Evolutionary conservation across 2,888 invertebrate species (phyloP).

Genomic region (Nasonia oneida): DNA sequence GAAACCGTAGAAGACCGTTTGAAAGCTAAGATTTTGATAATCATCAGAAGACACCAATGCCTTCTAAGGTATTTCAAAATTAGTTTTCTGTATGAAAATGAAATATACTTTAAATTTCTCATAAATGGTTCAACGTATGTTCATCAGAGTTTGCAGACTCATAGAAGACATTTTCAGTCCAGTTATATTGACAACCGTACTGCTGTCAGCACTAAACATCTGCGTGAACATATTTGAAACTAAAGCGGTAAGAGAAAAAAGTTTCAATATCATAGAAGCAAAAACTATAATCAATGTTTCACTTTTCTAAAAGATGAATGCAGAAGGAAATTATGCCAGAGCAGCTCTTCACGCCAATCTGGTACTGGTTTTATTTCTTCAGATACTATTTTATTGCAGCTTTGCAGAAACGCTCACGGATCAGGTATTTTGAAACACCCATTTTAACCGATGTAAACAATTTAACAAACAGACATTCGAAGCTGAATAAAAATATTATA

Average conservation of each 20-base stretch:
- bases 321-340: background rate
- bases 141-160: constrained; percentile 4
- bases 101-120: background rate
- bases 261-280: too few relatives aligned
- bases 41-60: constrained; percentile 1
- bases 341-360: background rate
- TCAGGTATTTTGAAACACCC: constrained; percentile 2
- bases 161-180: constrained; percentile 49
- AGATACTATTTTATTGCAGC: constrained; percentile 35
- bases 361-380: background rate
- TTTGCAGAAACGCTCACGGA: constrained; percentile 32
- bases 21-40: background rate
- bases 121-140: background rate
- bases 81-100: background rate
- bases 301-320: background rate
- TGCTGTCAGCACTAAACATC: constrained; percentile 32
- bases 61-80: constrained; percentile 22
- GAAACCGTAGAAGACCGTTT: background rate
- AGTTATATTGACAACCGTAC: constrained; percentile 16
- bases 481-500: background rate
- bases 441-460: background rate
- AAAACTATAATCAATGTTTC: background rate
- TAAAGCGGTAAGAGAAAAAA: constrained; percentile 14
- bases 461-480: background rate
- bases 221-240: constrained; percentile 38